Evolutionary conservation across 2,888 invertebrate species (phyloP).

Genomic region (Calameuta filiformis): DNA sequence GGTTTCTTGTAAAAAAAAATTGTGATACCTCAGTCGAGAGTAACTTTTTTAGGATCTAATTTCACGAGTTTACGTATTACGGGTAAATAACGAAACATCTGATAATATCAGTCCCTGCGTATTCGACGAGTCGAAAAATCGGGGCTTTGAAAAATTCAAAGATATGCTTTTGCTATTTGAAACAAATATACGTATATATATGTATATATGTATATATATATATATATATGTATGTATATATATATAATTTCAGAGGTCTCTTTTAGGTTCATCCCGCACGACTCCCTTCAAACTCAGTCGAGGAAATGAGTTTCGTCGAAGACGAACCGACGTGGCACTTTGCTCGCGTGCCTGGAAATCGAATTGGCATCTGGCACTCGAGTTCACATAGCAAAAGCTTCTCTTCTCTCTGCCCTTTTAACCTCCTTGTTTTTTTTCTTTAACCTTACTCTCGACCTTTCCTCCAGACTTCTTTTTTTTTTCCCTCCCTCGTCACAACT

Average conservation of each 20-base stretch:
- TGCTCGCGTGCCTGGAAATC: constrained; percentile 21
- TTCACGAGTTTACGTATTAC: no score
- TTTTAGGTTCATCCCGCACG: neutral
- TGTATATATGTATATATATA: no score
- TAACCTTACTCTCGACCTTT: neutral
- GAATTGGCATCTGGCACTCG: neutral
- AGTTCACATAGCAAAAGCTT: neutral
- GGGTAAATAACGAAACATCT: no score
- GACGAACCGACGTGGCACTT: constrained; percentile 30
- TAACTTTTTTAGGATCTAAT: no score
- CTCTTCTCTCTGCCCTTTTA: neutral
- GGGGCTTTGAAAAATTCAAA: no score
- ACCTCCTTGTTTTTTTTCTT: neutral
- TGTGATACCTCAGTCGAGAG: no score
- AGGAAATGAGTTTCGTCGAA: constrained; percentile 28
- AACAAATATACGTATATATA: no score
- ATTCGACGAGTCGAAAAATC: no score
- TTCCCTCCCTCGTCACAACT: neutral
- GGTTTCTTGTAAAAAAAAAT: no score
- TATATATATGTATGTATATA: no score
- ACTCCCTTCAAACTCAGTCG: constrained; percentile 2
- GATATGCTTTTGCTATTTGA: no score
- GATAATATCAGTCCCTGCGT: no score
- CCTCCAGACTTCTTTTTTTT: neutral
- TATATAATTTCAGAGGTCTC: neutral